Conservation (phyloP, 2,888 invertebrate genomes). For the Globia sparganii region DNA sequence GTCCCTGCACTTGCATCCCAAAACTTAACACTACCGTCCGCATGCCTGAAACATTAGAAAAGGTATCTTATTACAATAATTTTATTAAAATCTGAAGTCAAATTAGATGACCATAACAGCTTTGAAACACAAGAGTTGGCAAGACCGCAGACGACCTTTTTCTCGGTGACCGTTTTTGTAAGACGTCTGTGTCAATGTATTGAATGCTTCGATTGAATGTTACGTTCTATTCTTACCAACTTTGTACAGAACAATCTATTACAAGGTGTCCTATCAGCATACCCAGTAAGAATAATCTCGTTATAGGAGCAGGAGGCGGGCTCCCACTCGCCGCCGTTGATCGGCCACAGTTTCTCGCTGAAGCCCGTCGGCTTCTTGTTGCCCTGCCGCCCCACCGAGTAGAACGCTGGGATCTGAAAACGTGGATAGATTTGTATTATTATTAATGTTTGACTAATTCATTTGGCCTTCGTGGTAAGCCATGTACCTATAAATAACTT, state of each 20-base stretch:
- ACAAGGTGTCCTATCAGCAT: slow-evolving; percentile 38
- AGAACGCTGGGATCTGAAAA: slow-evolving; percentile 95
- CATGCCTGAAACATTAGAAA: slow-evolving; percentile 93
- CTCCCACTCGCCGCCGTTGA: slow-evolving; percentile 99
- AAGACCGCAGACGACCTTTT: neutral
- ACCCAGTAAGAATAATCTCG: slow-evolving; percentile 99
- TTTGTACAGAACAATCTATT: neutral
- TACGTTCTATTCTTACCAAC: neutral
- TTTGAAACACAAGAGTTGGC: neutral
- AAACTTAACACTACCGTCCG: slow-evolving; percentile 99
- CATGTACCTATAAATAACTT: neutral
- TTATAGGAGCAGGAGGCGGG: slow-evolving; percentile 98
- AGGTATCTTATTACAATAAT: neutral
- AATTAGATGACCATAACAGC: too few species aligned
- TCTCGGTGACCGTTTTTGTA: too few species aligned
- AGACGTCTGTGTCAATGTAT: neutral
- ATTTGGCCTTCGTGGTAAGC: neutral
- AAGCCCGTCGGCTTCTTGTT: slow-evolving; percentile 95
- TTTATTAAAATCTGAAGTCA: neutral
- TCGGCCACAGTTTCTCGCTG: slow-evolving; percentile 98
- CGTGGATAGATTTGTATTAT: neutral
- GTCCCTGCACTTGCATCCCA: slow-evolving; percentile 99
- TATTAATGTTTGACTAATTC: neutral
- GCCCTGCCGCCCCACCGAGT: slow-evolving; percentile 96
- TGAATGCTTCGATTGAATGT: neutral